A percentile compares a stretch with the other conserved stretches of the same genome.
phyloP scores from a whole-genome alignment of 2,797 vertebrate genomes.

The Hypotaenidia philippensis region DNA sequence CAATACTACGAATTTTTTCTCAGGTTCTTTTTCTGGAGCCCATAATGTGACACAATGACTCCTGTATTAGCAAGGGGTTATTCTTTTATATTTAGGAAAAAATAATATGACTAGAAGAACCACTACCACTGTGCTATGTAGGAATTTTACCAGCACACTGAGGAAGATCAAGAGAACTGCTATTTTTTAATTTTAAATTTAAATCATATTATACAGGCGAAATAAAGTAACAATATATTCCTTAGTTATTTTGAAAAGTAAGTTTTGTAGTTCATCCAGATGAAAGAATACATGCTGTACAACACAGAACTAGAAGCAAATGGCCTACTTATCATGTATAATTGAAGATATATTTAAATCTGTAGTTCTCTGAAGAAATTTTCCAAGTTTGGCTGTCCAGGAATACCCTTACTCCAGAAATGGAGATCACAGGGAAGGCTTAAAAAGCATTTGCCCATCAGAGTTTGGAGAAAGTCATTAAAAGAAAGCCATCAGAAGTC shows the following conservation, averaged over 20 bases:
- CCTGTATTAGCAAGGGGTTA: background rate
- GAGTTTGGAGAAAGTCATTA: background rate
- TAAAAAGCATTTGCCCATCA: background rate
- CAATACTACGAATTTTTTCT: background rate
- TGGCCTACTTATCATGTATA: background rate
- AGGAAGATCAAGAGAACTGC: background rate
- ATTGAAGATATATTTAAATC: background rate
- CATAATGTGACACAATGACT: background rate
- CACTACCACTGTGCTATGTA: background rate
- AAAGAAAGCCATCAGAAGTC: background rate
- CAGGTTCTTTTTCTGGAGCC: background rate
- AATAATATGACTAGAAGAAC: background rate
- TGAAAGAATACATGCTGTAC: background rate
- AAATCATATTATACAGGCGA: background rate
- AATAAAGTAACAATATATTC: background rate
- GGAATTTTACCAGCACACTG: background rate
- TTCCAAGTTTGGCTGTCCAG: background rate
- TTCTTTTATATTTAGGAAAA: background rate
- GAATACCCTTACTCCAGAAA: background rate
- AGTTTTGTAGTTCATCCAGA: background rate
- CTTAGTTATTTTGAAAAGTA: background rate
- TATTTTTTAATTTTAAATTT: background rate
- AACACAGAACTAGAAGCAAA: background rate
- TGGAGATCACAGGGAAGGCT: background rate
- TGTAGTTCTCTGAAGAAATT: background rate